Evolutionary conservation across 2,797 vertebrate genomes (phyloP), one percentile per base, ranked within the genome.

Genomic region (Phataginus tricuspis): DNA sequence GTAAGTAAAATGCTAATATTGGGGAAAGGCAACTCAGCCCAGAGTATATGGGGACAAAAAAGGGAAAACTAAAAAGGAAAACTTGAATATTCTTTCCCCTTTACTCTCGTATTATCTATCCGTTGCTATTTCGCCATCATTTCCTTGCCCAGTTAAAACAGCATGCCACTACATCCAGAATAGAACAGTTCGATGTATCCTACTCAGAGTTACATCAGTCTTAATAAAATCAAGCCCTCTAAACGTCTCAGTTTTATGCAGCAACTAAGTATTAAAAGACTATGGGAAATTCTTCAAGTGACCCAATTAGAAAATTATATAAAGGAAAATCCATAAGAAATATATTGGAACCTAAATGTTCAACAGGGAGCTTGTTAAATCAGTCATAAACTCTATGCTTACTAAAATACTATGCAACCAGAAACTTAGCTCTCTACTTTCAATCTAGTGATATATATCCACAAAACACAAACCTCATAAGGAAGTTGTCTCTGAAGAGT

Each of bases 281-380:
- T 16, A 37, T 3, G 34, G n/a, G 19, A 69, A 71, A 69, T 19
- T 55, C 82, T 34, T 31, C 79, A 87, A 90, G 63, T 72, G 18
- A 42, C 37, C 45, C 31, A 34, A n/a, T 71, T 69, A 86, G 69
- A 91, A 86, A 91, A 77, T 9, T 34, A n/a, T n/a, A 25, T 39
- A n/a, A 94, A 57, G 78, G 29, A 55, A 89, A 83, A 61, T 3
- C 21, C 5, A 49, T 45, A 78, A 55, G 13, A 89, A 90, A 77
- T 31, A 29, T 39, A 53, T 66, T 53, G 72, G 49, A 66, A 42
- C 5, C 13, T 66, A 63, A 66, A 51, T n/a, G 31, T 55, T 27
- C 7, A 75, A 31, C 2, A 79, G 49, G n/a, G 4, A n/a, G 2
- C 12, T 88, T 15, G 23, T 49, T 91, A 86, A 75, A 87, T 59